Evolutionary conservation across 2,113 vertebrate genomes (phyloP), one percentile per base, ranked within the genome.

Genomic region (Zosterops japonicus): DNA sequence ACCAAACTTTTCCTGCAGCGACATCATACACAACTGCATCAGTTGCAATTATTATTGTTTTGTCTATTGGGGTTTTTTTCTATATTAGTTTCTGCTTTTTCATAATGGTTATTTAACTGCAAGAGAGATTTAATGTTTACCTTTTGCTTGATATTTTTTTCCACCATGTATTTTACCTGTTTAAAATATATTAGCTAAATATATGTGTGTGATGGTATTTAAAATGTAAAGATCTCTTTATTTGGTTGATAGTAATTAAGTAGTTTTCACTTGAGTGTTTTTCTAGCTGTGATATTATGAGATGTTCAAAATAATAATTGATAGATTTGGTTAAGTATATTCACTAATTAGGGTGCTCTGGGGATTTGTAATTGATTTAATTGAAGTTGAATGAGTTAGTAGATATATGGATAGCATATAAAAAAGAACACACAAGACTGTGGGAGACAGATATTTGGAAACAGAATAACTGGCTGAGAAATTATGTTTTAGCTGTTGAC

Each of bases 281-380:
- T 93, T 81, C 92, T 93, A 88, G 82, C 72, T 94, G 56, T 68
- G 91, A 93, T 93, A 94, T 94, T 94, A 94, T 68, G 79, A 95
- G 71, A 84, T 79, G 72, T 77, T 96, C 65, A 92, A 88, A 97
- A 96, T 97, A 94, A 89, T 95, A 97, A 93, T 95, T 96, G 74
- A 95, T 95, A 93, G 70, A 94, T 96, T 89, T 92, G 44, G 78
- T 79, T 93, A 88, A 95, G 83, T 93, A 83, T 95, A 91, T 95
- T 91, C 72, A 88, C 81, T 96, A 96, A 97, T 95, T 94, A 92
- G 61, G 25, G 52, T 11, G 2, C 89, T 91, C 65, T 92, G 57
- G 95, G 88, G 71, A 93, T 97, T 97, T 92, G 36, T 94, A 96
- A 97, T 95, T 97, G 83, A 88, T 95, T 95, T 95, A 97, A 97